These are phyloP conservation scores for Drosophila mimica DNA, from an alignment of 2,888 invertebrate genomes.

Conservation along the genomic window DNA sequence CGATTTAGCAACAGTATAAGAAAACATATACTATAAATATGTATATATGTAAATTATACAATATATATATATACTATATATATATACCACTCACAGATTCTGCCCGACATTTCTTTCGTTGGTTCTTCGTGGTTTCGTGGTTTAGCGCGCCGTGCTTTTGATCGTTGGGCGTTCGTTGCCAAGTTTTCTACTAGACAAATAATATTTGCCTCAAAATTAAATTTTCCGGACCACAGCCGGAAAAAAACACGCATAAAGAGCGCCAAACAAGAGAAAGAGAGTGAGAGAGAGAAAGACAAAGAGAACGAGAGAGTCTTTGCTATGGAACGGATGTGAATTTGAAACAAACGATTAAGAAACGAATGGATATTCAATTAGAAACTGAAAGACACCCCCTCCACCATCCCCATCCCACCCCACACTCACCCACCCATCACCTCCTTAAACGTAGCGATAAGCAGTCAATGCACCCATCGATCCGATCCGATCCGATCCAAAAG, in stretches of 20 bases:
- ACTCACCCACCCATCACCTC: neutral
- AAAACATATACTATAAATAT: conserved; percentile 25
- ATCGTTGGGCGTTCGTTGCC: conserved; percentile 69
- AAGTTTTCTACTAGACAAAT: conserved; percentile 76
- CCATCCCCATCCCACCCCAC: neutral
- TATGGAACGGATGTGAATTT: conserved; percentile 55
- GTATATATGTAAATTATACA: conserved; percentile 11
- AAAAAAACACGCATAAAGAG: conserved; percentile 42
- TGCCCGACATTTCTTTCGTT: conserved; percentile 64
- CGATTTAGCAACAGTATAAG: conserved; percentile 30
- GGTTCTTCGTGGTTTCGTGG: conserved; percentile 52
- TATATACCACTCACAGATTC: conserved; percentile 63
- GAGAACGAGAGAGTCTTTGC: conserved; percentile 6
- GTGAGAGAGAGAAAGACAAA: neutral
- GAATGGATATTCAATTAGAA: conserved; percentile 23
- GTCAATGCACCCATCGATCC: conserved; percentile 62
- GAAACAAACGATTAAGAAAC: conserved; percentile 38
- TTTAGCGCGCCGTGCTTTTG: conserved; percentile 55
- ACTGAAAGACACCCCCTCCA: neutral
- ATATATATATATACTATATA: conserved; percentile 13
- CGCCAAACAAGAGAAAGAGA: conserved; percentile 9
- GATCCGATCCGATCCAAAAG: conserved; percentile 33
- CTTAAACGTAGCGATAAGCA: conserved; percentile 47
- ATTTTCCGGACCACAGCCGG: conserved; percentile 72
- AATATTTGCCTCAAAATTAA: conserved; percentile 57